Percentiles rank a stretch among this genome's conserved stretches.
Evolutionary conservation across 2,797 vertebrate genomes (phyloP).

Genomic region (Momotus momota): DNA sequence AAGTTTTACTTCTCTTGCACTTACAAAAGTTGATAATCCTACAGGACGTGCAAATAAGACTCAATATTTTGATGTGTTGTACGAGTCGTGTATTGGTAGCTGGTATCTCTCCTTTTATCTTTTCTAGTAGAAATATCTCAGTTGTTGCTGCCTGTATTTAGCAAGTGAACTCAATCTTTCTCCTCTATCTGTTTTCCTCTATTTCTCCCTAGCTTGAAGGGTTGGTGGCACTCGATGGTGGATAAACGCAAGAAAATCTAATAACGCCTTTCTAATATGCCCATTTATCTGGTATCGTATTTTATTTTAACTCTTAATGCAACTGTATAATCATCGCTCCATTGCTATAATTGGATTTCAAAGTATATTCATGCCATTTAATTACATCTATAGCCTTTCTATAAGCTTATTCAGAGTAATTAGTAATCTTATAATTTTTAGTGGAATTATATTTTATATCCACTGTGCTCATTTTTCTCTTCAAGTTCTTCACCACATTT

Average conservation of each 20-base stretch:
- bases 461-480: constrained; percentile 16
- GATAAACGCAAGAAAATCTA: constrained; percentile 62
- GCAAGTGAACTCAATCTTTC: not conserved
- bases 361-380: constrained; percentile 60
- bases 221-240: not conserved
- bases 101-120: constrained; percentile 3
- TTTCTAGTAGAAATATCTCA: constrained; percentile 14
- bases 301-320: constrained; percentile 70
- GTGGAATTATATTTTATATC: constrained; percentile 26
- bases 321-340: constrained; percentile 51
- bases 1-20: not conserved
- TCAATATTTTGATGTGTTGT: not conserved
- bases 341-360: constrained; percentile 59
- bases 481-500: not conserved
- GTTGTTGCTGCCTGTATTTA: constrained; percentile 30
- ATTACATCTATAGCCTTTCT: constrained; percentile 51
- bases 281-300: constrained; percentile 35
- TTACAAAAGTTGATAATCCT: not conserved
- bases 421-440: constrained; percentile 62
- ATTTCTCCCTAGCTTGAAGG: constrained; percentile 46
- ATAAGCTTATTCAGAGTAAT: constrained; percentile 47
- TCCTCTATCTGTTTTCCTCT: constrained; percentile 24
- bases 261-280: constrained; percentile 44
- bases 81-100: not conserved
- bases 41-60: not conserved